These are phyloP conservation scores for Elymnias hypermnestra DNA, from an alignment of 1,140 invertebrate species.

Conservation along the genomic window DNA sequence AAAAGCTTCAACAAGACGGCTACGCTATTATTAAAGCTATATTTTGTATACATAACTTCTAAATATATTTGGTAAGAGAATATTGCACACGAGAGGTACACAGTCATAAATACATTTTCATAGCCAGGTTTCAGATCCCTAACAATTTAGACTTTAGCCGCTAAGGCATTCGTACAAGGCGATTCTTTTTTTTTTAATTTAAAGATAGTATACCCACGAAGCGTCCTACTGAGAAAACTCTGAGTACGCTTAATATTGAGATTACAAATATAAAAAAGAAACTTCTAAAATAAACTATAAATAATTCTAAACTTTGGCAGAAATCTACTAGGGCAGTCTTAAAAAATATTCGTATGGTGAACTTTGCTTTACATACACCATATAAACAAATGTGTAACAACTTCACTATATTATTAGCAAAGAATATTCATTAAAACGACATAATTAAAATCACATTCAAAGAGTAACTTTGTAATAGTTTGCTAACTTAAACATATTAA, in stretches of 20 bases:
- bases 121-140: constrained; percentile 2
- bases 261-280: constrained; percentile 16
- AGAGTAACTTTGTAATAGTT: too few species aligned
- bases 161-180: constrained; percentile 57
- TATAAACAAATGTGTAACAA: too few species aligned
- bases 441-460: too few species aligned
- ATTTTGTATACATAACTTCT: constrained; percentile 70
- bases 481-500: too few species aligned
- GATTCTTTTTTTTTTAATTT: constrained; percentile 17
- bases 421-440: too few species aligned
- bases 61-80: constrained; percentile 65
- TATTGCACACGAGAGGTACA: constrained; percentile 52
- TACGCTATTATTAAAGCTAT: constrained; percentile 71
- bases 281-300: not conserved
- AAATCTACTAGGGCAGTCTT: constrained; percentile 18
- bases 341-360: not conserved
- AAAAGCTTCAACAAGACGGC: constrained; percentile 73
- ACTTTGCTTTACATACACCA: too few species aligned
- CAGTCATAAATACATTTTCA: constrained; percentile 13
- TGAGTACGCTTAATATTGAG: constrained; percentile 15
- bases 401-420: too few species aligned
- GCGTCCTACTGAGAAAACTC: constrained; percentile 15
- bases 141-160: constrained; percentile 26
- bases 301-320: constrained; percentile 13
- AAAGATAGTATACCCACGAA: constrained; percentile 16